Conservation (phyloP, 2,797 vertebrate genomes). For the Pipistrellus kuhlii region DNA sequence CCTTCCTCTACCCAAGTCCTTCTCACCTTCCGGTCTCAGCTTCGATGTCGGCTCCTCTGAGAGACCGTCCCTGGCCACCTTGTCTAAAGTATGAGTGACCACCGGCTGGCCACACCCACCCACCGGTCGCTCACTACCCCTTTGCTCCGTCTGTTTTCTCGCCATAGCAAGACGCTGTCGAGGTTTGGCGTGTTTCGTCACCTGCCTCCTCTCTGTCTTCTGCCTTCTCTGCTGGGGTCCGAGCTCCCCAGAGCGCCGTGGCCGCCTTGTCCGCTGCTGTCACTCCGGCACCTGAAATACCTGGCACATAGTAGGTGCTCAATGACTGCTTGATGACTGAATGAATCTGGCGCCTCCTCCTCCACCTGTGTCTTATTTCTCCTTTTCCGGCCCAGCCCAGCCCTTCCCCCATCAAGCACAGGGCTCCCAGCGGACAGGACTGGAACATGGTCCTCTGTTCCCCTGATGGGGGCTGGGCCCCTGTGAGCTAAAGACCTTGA, state of each 20-base stretch:
- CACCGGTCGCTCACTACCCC: background rate
- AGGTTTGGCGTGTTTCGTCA: rapidly evolving
- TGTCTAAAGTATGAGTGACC: background rate
- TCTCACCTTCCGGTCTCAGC: background rate
- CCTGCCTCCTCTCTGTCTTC: background rate
- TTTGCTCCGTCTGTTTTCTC: background rate
- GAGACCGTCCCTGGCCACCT: background rate
- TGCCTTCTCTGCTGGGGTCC: background rate
- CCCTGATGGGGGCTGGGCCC: background rate
- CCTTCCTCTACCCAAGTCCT: background rate
- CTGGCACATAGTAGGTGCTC: background rate
- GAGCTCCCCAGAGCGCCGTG: rapidly evolving
- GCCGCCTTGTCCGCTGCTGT: background rate
- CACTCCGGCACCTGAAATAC: background rate
- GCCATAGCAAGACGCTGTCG: background rate
- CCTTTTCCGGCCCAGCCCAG: background rate
- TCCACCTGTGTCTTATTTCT: background rate
- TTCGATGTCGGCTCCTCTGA: background rate
- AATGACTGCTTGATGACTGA: background rate
- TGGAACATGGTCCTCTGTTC: background rate
- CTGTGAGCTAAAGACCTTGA: background rate
- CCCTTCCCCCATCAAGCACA: background rate
- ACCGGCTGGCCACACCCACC: rapidly evolving
- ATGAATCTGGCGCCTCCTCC: background rate
- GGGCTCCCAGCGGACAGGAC: background rate